Base-by-base conservation (phyloP, 1,140 invertebrate genomes). In the Acromyrmex heyeri region DNA sequence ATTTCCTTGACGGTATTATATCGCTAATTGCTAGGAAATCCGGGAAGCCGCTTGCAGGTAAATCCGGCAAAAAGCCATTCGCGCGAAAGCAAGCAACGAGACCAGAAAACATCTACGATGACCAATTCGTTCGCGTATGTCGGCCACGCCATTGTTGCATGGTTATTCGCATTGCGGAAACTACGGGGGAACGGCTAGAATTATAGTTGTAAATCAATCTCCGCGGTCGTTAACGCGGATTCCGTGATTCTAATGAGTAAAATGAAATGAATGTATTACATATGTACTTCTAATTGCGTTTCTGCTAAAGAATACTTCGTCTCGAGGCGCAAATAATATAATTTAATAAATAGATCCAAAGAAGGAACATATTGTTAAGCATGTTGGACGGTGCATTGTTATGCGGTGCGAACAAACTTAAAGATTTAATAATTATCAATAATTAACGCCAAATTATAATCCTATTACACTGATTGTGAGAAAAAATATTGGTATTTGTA, bases 1-100 rank as follows among this genome's bases (percentile, higher is more conserved):
- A 55, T 82, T 86, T 81, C 85, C 76, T 65, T 14, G 64, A 59
- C 64, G 38, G 7, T 50, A 79, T 86, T 82, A 50, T 61, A 48
- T 2, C 24, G 76, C 76, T 86, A 86, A 86, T 86, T 86, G 64
- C 76, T 86, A 86, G 85, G 64, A 70, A 70, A 79, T 86, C 64
- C 83, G 75, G 83, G 83, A 86, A 57, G 73, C 62, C 44, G 76
- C 10, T 55, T 10, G 79, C 79, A 7, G 24, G n/a, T 24, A 50
- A 79, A 3, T 10, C 7, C n/a, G 18, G 61, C 61, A 55, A 78
- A 78, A 85, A 55, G 30, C 48, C 18, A n/a, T 14, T 76, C 50
- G 67, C 57, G 53, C 67, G 48, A 77, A 65, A 64, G n/a, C 27
- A 3, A 77, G 14, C 27, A 78, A 78, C 21, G 62, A 53, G 18